Conservation (phyloP, 2,113 vertebrate genomes). For the Fulmarus glacialis region DNA sequence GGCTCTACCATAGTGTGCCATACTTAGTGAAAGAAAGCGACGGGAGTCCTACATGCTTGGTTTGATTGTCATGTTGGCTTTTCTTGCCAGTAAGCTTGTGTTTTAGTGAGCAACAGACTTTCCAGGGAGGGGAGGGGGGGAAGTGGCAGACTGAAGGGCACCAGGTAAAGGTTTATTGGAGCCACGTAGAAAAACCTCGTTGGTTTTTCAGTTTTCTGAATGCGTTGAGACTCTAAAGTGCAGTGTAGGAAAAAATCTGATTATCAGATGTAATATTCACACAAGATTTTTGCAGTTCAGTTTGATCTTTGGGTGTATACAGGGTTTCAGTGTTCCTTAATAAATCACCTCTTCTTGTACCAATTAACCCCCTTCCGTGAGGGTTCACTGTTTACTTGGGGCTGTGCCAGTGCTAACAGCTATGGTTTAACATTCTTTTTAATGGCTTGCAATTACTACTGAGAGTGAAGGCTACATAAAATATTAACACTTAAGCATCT, state of each 20-base stretch:
- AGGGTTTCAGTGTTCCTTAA: conserved; percentile 77
- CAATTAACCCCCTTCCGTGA: conserved; percentile 78
- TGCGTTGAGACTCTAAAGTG: conserved; percentile 7
- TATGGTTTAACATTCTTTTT: conserved; percentile 74
- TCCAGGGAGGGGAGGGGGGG: not conserved
- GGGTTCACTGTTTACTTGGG: conserved; percentile 74
- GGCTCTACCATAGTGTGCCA: not conserved
- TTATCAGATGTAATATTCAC: conserved; percentile 66
- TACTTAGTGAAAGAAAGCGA: not conserved
- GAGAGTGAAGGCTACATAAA: conserved; percentile 71
- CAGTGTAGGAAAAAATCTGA: conserved; percentile 36
- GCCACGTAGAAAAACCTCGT: not conserved
- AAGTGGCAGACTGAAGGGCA: conserved; percentile 72
- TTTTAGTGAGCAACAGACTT: conserved; percentile 29
- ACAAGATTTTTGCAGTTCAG: conserved; percentile 7
- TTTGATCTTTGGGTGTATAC: conserved; percentile 61
- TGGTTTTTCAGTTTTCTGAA: conserved; percentile 34
- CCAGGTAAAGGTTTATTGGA: conserved; percentile 58
- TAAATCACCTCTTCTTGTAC: conserved; percentile 80
- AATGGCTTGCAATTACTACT: conserved; percentile 75
- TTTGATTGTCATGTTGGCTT: not conserved
- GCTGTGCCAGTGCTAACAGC: conserved; percentile 75
- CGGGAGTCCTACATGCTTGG: not conserved
- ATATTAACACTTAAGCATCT: conserved; percentile 80
- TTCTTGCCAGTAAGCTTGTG: not conserved